Evolutionary conservation across 2,888 invertebrate species (phyloP), one percentile per base, ranked within the genome.

Genomic region (Lymantria dispar): DNA sequence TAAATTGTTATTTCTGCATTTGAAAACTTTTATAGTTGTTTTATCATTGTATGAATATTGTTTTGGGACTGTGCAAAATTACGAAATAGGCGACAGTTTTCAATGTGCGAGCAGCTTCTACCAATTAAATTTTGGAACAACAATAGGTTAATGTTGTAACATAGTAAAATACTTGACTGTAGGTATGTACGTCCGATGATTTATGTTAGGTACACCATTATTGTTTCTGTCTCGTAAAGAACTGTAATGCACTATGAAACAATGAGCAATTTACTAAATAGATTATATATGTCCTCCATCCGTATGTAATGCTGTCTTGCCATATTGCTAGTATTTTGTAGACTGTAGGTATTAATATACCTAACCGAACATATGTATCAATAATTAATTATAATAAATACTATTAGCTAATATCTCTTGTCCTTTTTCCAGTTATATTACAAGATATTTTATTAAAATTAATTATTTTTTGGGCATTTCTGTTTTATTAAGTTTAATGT

Each of bases 241-340:
- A 78, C 78, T 82, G 83, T 85, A 86, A 88, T 87, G 84, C 85
- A 81, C 64, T 33, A 70, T 75, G 82, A 83, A 86, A 91, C 90
- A 91, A 91, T 89, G 85, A 88, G 87, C 89, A 85, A 89, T 91
- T 89, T 85, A 78, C 83, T 85, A 85, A 87, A 88, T 86, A 87
- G 81, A 89, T 88, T 85, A 87, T 78, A 81, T 83, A 85, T 85
- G 87, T 87, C 87, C 87, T 87, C 86, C 89, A 87, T 86, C 82
- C 76, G 78, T 22, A 22, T 22, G 22, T 87, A 84, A 82, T 85
- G 85, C 84, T 87, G 87, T 90, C 90, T 91, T 91, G 91, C 91
- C 91, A 91, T 89, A 86, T 78, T 80, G 76, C 83, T 87, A 87
- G 87, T 83, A 75, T 85, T 83, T 80, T 76, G 78, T 86, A 86